A percentile compares a stretch with the other conserved stretches of the same genome.
Conservation (phyloP, 1,140 invertebrate genomes). For the Hormaphis cornu region DNA sequence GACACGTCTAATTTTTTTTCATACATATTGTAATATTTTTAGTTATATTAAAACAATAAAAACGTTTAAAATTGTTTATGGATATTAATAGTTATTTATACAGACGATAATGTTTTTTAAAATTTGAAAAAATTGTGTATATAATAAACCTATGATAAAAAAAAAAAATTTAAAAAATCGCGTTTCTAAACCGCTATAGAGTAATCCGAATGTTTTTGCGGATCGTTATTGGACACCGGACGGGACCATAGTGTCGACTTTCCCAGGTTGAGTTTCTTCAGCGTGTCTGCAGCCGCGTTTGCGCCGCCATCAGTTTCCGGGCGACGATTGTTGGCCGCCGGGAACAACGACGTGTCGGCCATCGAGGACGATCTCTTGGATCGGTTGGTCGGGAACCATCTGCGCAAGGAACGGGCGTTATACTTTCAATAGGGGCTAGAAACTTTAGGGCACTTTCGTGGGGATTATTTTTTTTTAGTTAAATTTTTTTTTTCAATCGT, state of each 20-base stretch:
- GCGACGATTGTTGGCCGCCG: slow-evolving; percentile 52
- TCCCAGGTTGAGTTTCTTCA: slow-evolving; percentile 63
- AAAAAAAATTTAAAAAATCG: neutral
- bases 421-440: neutral
- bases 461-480: no score
- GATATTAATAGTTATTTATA: neutral
- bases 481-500: no score
- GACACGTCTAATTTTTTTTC: neutral
- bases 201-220: slow-evolving; percentile 47
- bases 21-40: slow-evolving; percentile 6
- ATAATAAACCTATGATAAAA: no score
- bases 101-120: no score
- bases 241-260: slow-evolving; percentile 62
- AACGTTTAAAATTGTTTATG: slow-evolving; percentile 3
- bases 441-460: no score
- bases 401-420: slow-evolving; percentile 36
- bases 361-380: slow-evolving; percentile 52
- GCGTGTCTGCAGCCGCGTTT: slow-evolving; percentile 50
- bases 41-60: slow-evolving; percentile 13
- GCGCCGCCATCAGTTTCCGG: slow-evolving; percentile 61
- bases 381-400: slow-evolving; percentile 54
- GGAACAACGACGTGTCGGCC: slow-evolving; percentile 50
- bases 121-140: no score
- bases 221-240: slow-evolving; percentile 42
- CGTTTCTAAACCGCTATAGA: slow-evolving; percentile 53